Evolutionary conservation across 2,888 invertebrate species (phyloP).

Genomic region (Phlogophora meticulosa): DNA sequence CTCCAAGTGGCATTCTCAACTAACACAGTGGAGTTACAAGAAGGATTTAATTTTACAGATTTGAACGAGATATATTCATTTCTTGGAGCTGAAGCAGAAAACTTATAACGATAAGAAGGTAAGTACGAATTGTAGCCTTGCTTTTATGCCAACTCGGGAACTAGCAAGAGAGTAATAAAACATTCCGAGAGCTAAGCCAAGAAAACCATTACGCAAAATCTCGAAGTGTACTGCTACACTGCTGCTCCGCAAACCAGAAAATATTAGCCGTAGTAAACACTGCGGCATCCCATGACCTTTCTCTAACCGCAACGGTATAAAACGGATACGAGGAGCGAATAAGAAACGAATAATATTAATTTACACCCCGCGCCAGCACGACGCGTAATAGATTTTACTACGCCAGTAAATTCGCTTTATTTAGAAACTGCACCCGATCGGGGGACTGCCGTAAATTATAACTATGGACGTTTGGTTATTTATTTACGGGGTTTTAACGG

Average conservation of each 20-base stretch:
- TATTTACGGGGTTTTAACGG: constrained; percentile 55
- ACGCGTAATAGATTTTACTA: constrained; percentile 72
- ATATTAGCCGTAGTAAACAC: constrained; percentile 49
- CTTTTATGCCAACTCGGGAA: constrained; percentile 27
- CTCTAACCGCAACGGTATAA: constrained; percentile 38
- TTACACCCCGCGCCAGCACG: constrained; percentile 58
- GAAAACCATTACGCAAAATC: constrained; percentile 52
- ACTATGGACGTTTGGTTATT: constrained; percentile 51
- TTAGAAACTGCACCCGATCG: constrained; percentile 62
- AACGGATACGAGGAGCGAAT: constrained; percentile 42
- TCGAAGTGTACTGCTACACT: constrained; percentile 27
- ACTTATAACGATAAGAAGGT: constrained; percentile 3
- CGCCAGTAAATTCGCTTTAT: constrained; percentile 72
- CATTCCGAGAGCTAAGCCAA: constrained; percentile 41
- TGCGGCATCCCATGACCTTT: constrained; percentile 45
- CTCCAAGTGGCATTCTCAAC: constrained; percentile 25
- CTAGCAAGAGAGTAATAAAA: constrained; percentile 46
- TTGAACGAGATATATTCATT: constrained; percentile 13
- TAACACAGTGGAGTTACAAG: constrained; percentile 16
- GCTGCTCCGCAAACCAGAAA: constrained; percentile 48
- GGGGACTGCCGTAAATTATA: constrained; percentile 48
- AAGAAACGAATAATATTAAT: constrained; percentile 65
- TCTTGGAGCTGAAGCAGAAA: constrained; percentile 23
- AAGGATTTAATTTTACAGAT: constrained; percentile 33
- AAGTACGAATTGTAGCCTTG: constrained; percentile 24